Evolutionary conservation across 2,888 invertebrate species (phyloP).

Genomic region (Chaetogeoica ovagalla): DNA sequence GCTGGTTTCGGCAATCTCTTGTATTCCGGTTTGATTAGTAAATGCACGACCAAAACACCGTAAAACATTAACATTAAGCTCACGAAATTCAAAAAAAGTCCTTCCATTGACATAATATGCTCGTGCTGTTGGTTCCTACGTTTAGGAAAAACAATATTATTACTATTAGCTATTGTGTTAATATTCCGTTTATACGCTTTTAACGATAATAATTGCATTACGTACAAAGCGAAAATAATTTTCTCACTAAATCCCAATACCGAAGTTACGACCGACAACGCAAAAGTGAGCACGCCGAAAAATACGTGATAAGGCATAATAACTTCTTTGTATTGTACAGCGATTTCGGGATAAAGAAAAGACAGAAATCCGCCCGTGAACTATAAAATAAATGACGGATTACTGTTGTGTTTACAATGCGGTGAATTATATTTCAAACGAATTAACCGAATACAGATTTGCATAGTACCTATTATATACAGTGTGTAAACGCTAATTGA

Average conservation of each 20-base stretch:
- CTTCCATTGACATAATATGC: constrained; percentile 60
- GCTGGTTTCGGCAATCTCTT: constrained; percentile 69
- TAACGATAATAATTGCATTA: constrained; percentile 51
- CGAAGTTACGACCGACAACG: constrained; percentile 69
- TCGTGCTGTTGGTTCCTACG: constrained; percentile 13
- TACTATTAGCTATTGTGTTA: background rate
- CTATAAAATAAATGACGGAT: constrained; percentile 60
- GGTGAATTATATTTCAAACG: too few species aligned
- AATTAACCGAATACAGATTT: too few species aligned
- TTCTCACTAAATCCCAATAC: constrained; percentile 80
- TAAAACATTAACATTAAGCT: constrained; percentile 67
- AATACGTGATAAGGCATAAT: constrained; percentile 77
- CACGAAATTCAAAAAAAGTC: constrained; percentile 72
- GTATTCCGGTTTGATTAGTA: constrained; percentile 72
- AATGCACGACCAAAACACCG: constrained; percentile 70
- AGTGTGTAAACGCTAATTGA: too few species aligned
- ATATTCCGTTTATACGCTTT: too few species aligned
- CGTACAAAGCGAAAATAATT: constrained; percentile 66
- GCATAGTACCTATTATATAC: too few species aligned
- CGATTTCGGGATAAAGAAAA: constrained; percentile 75
- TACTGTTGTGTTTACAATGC: too few species aligned
- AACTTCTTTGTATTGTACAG: constrained; percentile 65
- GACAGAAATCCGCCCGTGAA: constrained; percentile 74
- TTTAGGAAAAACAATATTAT: background rate
- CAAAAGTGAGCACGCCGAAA: constrained; percentile 74